Conservation (phyloP, 1,140 invertebrate species). For the Lepidurus packardi region DNA sequence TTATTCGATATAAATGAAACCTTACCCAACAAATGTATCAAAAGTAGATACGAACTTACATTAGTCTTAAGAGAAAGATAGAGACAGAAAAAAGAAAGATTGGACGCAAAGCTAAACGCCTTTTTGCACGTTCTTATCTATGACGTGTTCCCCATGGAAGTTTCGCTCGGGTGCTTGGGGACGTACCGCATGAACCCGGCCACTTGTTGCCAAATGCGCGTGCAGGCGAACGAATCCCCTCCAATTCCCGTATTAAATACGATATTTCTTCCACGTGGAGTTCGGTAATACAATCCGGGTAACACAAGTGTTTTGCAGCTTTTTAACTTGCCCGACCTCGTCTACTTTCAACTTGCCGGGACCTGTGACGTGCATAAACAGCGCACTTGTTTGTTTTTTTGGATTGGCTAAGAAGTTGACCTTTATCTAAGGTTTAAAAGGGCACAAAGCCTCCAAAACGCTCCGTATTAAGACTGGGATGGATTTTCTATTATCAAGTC, state of each 20-base stretch:
- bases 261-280: not conserved
- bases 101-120: not conserved
- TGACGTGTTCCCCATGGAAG: not conserved
- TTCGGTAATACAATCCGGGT: not conserved
- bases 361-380: no score
- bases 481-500: no score
- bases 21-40: not conserved
- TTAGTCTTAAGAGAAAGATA: no score
- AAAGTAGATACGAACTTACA: not conserved
- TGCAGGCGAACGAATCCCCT: not conserved
- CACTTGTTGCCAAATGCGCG: slow-evolving; percentile 1
- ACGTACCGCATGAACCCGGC: not conserved
- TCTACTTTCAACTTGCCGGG: no score
- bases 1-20: not conserved
- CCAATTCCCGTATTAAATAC: not conserved
- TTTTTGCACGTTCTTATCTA: slow-evolving; percentile 1
- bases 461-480: no score
- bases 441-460: no score
- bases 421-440: no score
- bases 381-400: no score
- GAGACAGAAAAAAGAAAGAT: no score
- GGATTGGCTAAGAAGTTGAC: no score
- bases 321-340: no score
- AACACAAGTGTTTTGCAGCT: no score
- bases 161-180: not conserved